Evolutionary conservation across 2,797 vertebrate genomes (phyloP).

Genomic region (Ambastaia sidthimunki): DNA sequence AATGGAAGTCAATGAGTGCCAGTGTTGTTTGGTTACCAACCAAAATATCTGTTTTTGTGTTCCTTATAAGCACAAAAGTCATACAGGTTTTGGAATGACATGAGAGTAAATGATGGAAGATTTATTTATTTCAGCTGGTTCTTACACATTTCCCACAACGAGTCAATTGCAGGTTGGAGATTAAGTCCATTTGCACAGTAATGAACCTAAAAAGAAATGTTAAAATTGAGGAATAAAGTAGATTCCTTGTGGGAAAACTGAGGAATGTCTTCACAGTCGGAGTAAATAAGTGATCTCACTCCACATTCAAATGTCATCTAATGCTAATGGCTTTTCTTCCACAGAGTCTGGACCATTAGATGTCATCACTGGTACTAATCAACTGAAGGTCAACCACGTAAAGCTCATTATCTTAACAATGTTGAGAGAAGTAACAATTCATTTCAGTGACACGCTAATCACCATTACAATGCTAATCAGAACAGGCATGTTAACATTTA

Average conservation of each 20-base stretch:
- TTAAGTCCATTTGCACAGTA: slow-evolving; percentile 2
- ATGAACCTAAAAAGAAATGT: neutral
- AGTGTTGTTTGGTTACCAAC: neutral
- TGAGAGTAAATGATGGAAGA: too few species aligned
- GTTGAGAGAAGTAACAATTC: neutral
- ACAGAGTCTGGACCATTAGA: neutral
- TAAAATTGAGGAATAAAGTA: neutral
- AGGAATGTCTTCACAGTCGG: neutral
- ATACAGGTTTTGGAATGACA: too few species aligned
- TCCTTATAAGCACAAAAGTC: too few species aligned
- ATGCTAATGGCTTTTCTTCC: neutral
- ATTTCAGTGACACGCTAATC: neutral
- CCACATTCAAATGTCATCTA: slow-evolving; percentile 10
- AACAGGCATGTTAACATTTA: too few species aligned
- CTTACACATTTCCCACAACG: too few species aligned
- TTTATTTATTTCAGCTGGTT: too few species aligned
- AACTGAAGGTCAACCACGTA: neutral
- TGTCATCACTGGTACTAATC: neutral
- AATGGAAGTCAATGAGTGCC: too few species aligned
- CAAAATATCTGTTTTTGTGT: too few species aligned
- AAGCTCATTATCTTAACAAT: neutral
- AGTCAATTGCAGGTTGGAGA: neutral
- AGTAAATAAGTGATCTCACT: neutral
- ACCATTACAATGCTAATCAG: too few species aligned
- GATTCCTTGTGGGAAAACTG: slow-evolving; percentile 5